Percentiles rank a stretch among this genome's conserved stretches.
phyloP scores from a whole-genome alignment of 2,113 vertebrate species.

The Cavia aperea region DNA sequence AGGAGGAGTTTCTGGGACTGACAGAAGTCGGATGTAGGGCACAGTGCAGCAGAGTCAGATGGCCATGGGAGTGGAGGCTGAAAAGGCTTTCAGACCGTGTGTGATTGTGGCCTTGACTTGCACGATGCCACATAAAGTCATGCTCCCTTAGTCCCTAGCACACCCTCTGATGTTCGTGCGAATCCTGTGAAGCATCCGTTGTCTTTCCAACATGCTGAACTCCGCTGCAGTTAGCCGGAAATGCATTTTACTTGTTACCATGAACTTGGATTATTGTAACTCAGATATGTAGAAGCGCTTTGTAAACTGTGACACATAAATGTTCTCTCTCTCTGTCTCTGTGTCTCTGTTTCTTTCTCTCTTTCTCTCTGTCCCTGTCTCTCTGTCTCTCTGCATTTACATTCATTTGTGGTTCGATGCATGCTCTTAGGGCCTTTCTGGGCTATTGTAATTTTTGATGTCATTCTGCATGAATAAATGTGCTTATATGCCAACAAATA shows the following conservation, averaged over 20 bases:
- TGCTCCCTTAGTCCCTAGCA: neutral
- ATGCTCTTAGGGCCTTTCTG: neutral
- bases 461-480: neutral
- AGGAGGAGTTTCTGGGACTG: neutral
- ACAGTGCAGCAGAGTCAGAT: neutral
- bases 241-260: neutral
- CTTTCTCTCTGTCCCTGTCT: neutral
- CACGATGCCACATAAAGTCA: neutral
- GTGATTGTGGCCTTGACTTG: neutral
- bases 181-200: neutral
- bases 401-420: neutral
- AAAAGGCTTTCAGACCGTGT: neutral
- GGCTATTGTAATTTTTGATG: neutral
- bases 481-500: neutral
- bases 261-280: neutral
- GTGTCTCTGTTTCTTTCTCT: neutral
- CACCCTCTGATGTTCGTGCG: neutral
- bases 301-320: neutral
- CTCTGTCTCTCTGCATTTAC: neutral
- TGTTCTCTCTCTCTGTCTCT: neutral
- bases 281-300: neutral
- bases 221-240: neutral
- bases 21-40: neutral
- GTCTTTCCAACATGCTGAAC: neutral
- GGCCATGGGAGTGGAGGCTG: neutral